phyloP scores from a whole-genome alignment of 2,113 vertebrate species.

The Nothocercus nigrocapillus region DNA sequence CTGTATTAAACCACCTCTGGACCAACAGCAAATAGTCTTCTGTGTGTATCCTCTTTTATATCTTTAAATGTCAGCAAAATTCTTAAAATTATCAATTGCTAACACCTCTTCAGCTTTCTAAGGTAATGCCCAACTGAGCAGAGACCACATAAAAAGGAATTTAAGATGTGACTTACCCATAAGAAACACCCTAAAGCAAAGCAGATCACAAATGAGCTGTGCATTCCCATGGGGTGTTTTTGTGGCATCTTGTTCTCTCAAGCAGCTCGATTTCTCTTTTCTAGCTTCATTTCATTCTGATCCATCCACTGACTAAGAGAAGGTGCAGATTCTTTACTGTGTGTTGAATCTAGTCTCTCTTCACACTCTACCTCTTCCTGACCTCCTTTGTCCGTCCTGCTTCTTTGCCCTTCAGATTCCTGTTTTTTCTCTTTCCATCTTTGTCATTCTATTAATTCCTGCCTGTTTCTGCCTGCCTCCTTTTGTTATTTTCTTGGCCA shows the following conservation, averaged over 20 bases:
- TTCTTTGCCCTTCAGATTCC: not conserved
- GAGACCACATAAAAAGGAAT: not conserved
- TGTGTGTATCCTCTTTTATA: not conserved
- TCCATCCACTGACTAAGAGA: not conserved
- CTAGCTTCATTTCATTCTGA: not conserved
- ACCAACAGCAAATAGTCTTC: not conserved
- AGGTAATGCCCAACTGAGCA: not conserved
- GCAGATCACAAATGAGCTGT: not conserved
- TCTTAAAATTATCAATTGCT: not conserved
- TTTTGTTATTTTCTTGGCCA: not conserved
- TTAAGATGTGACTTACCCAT: constrained; percentile 65
- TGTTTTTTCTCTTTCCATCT: not conserved
- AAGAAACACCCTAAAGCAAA: constrained; percentile 41
- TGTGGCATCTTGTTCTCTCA: not conserved
- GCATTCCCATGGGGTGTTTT: not conserved
- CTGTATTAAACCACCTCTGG: not conserved
- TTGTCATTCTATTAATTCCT: not conserved
- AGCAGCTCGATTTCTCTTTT: not conserved
- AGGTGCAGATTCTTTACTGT: not conserved
- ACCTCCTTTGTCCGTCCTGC: not conserved
- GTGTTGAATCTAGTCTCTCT: not conserved
- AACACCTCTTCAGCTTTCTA: not conserved
- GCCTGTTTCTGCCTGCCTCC: not conserved
- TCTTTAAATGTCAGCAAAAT: not conserved
- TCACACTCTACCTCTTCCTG: not conserved